Percentiles rank a stretch among this genome's conserved stretches.
These are phyloP conservation scores for Heliconius hortense DNA, from an alignment of 2,888 invertebrate genomes.

Conservation along the genomic window DNA sequence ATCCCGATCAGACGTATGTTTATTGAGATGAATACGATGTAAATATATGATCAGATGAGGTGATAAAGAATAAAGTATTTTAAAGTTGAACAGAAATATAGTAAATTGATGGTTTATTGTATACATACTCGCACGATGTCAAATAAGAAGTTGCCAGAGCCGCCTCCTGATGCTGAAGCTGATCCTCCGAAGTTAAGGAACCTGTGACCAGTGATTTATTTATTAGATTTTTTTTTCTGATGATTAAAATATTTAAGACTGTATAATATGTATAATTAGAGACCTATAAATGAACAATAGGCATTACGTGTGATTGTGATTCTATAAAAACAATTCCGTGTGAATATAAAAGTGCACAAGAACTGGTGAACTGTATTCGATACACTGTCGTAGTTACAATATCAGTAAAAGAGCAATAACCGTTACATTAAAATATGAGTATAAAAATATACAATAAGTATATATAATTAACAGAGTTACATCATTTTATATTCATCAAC, in stretches of 20 bases:
- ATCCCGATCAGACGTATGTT: neutral
- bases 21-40: neutral
- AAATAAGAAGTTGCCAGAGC: slow-evolving; percentile 93
- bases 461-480: neutral
- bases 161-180: slow-evolving; percentile 82
- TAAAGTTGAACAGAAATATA: slow-evolving; percentile 1
- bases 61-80: slow-evolving; percentile 21
- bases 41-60: slow-evolving; percentile 11
- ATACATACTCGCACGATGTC: slow-evolving; percentile 93
- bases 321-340: slow-evolving; percentile 61
- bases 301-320: slow-evolving; percentile 32
- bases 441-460: neutral
- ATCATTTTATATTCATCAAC: too few species aligned
- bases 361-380: slow-evolving; percentile 52
- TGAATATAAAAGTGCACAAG: slow-evolving; percentile 62
- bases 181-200: slow-evolving; percentile 85
- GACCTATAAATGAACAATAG: slow-evolving; percentile 12
- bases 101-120: neutral
- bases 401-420: slow-evolving; percentile 22
- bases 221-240: neutral
- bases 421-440: neutral
- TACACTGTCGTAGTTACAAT: slow-evolving; percentile 48
- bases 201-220: slow-evolving; percentile 23
- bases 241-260: neutral
- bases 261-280: neutral